Base-by-base conservation (phyloP, 2,888 invertebrate genomes). In the Mesoligia furuncula region DNA sequence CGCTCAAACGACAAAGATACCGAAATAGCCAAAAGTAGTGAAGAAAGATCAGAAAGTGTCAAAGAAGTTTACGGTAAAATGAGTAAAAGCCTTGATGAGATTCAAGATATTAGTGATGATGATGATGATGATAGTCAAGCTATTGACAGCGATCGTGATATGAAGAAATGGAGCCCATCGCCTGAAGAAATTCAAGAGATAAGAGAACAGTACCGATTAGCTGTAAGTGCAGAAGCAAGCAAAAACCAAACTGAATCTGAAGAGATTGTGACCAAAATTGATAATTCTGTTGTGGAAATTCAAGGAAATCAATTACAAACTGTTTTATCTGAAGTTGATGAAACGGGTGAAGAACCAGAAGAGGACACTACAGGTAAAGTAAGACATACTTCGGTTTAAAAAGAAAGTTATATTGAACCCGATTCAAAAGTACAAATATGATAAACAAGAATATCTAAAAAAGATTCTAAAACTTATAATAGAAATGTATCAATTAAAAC, bases 231-330 rank as follows among this genome's bases (percentile, higher is more conserved):
- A 8, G 89, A 90, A 79, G 85, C 89, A 27, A 89, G 89, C 48
- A 89, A 87, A 79, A 89, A 89, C 36, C 88, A 88, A 65, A 86
- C 85, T 0, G 87, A 90, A 65, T 89, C 90, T 9, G 84, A 90
- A 15, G 87, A 89, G 54, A 86, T 88, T 57, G 85, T 90, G 24
- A 77, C 88, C 8, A 75, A 79, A 79, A 88, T 90, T 24, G 86
- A 86, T n/a, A 88, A 83, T 67, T 76, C 66, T 54, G 70, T 64
- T 13, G 48, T 69, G 7, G 57, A 69, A 68, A 20, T 81, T 20
- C 64, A 68, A 57, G 62, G 64, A 9, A 62, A 66, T 62, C 45
- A n/a, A 57, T 65, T 72, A n/a, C 13, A 42, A 67, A 67, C 27
- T 1, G 13, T 71, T 20, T 17, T 85, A 62, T 61, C 75, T 42